These are phyloP conservation scores for Dastarcus helophoroides DNA, from an alignment of 2,888 invertebrate species.

Conservation along the genomic window DNA sequence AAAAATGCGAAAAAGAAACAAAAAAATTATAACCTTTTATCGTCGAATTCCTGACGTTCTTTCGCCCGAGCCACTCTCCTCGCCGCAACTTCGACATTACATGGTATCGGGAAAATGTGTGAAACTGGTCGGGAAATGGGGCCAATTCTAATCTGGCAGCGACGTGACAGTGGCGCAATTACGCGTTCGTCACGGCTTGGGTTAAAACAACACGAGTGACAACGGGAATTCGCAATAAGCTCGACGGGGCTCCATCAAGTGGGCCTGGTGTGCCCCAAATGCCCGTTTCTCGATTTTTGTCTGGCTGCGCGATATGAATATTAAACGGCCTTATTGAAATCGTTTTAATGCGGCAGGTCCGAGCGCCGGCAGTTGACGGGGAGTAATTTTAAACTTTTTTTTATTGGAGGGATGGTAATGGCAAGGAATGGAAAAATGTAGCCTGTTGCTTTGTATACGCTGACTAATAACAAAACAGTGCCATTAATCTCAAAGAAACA, in stretches of 20 bases:
- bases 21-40: too few relatives aligned
- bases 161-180: slow-evolving; percentile 31
- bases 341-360: slow-evolving; percentile 14
- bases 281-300: slow-evolving; percentile 16
- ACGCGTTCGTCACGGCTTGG: slow-evolving; percentile 29
- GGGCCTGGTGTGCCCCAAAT: slow-evolving; percentile 7
- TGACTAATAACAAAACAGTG: too few relatives aligned
- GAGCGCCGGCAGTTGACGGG: slow-evolving; percentile 10
- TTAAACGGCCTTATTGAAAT: slow-evolving; percentile 17
- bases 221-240: slow-evolving; percentile 33
- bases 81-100: slow-evolving; percentile 7
- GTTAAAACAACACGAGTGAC: slow-evolving; percentile 31
- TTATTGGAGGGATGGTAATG: neutral
- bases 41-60: too few relatives aligned
- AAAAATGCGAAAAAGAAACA: too few relatives aligned
- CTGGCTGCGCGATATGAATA: slow-evolving; percentile 18
- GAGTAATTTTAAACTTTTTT: neutral
- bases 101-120: slow-evolving; percentile 4
- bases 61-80: too few relatives aligned
- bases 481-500: too few relatives aligned
- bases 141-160: slow-evolving; percentile 12
- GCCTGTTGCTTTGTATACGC: too few relatives aligned
- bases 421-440: too few relatives aligned
- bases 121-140: slow-evolving; percentile 5
- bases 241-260: slow-evolving; percentile 20